A percentile compares a stretch with the other conserved stretches of the same genome.
These are phyloP conservation scores for Norana najaformis DNA, from an alignment of 2,888 invertebrate genomes.

Conservation along the genomic window DNA sequence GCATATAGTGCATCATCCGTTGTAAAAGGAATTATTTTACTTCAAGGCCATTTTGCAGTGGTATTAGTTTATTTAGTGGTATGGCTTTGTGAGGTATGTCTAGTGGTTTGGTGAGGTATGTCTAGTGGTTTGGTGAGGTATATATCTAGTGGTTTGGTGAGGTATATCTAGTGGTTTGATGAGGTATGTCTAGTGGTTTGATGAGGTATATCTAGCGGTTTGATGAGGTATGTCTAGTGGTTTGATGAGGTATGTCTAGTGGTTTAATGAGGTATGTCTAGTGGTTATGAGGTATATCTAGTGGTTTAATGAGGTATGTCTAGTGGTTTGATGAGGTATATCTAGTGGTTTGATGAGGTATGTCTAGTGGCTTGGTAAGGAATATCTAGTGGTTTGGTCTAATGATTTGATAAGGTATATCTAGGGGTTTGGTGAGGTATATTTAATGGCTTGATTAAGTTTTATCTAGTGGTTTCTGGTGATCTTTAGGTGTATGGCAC, in stretches of 20 bases:
- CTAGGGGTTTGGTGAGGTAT: background rate
- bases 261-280: too few species aligned
- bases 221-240: background rate
- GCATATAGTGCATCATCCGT: background rate
- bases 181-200: too few species aligned
- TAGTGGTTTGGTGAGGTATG: background rate
- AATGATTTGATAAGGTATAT: background rate
- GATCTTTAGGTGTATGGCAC: background rate
- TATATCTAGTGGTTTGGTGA: too few species aligned
- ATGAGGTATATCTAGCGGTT: background rate
- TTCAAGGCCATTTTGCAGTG: background rate
- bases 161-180: too few species aligned
- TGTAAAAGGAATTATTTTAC: background rate
- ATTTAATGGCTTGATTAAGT: background rate
- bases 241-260: too few species aligned
- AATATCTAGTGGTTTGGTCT: background rate
- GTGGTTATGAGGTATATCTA: too few species aligned
- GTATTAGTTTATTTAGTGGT: background rate
- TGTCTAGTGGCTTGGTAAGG: background rate
- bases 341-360: background rate
- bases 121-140: background rate
- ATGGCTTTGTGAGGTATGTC: background rate
- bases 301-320: too few species aligned
- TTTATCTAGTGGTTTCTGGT: too few species aligned
- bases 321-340: background rate